Conservation (phyloP, 2,113 vertebrate genomes). For the Donacobius atricapilla region DNA sequence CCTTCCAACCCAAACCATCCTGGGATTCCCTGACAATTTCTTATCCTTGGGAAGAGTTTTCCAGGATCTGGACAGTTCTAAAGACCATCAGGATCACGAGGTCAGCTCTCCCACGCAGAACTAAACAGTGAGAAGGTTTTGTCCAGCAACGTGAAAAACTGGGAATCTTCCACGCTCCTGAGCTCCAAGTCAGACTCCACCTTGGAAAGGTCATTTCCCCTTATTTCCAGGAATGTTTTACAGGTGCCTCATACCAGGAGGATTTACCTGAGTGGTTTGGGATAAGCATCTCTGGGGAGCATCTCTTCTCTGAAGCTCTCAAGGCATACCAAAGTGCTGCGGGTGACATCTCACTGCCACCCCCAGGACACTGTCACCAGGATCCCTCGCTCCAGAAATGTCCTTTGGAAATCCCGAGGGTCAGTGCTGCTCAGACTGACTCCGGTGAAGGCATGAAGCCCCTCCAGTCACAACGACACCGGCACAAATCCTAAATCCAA, state of each 20-base stretch:
- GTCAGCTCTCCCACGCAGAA: neutral
- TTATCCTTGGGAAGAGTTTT: neutral
- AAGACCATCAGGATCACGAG: neutral
- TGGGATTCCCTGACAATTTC: neutral
- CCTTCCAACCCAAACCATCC: neutral
- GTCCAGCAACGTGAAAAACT: neutral
- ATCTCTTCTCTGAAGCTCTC: constrained; percentile 33
- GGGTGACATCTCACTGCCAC: neutral
- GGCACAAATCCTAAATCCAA: constrained; percentile 3
- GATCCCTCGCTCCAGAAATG: constrained; percentile 23
- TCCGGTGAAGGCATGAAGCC: constrained; percentile 34
- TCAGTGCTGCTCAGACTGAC: neutral
- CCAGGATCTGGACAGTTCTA: neutral
- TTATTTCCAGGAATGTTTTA: neutral
- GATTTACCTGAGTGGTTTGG: constrained; percentile 18
- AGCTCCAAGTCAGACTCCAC: neutral
- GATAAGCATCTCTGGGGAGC: constrained; percentile 1
- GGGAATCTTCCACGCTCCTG: neutral
- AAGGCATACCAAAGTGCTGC: neutral
- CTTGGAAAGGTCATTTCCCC: neutral
- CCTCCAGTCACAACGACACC: neutral
- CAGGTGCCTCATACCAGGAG: neutral
- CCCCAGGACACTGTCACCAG: constrained; percentile 1
- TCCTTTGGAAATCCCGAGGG: constrained; percentile 1
- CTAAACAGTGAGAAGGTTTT: neutral